phyloP scores from a whole-genome alignment of 2,113 vertebrate species.

The Falco punctatus region DNA sequence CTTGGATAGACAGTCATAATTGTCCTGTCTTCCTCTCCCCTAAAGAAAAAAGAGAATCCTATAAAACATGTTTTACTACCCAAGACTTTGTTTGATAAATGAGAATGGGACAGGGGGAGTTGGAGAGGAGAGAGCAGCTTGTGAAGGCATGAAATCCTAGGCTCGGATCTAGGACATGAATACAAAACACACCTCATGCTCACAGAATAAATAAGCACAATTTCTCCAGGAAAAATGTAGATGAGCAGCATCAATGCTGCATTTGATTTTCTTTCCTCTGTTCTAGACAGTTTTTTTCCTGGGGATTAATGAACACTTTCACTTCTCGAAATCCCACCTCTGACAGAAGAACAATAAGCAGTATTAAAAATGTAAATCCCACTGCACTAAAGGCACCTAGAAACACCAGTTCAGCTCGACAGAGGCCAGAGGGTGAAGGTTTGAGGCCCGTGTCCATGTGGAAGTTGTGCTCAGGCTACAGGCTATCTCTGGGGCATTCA shows the following conservation, averaged over 20 bases:
- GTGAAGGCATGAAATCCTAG: background rate
- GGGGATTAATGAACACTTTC: background rate
- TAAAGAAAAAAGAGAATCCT: background rate
- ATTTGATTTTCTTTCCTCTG: background rate
- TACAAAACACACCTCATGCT: background rate
- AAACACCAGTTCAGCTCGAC: background rate
- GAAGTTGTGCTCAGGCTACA: background rate
- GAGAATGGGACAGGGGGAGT: background rate
- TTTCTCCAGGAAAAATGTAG: background rate
- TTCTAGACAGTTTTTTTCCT: background rate
- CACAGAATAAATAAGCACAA: background rate
- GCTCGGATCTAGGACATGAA: background rate
- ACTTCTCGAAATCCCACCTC: background rate
- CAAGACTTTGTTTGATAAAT: background rate
- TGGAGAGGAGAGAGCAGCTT: background rate
- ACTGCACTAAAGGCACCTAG: background rate
- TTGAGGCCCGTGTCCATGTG: rapidly evolving
- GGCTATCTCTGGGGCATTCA: background rate
- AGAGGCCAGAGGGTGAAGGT: background rate
- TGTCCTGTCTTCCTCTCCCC: conserved; percentile 10
- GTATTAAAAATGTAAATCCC: background rate
- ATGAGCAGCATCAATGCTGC: background rate
- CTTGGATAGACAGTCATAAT: background rate
- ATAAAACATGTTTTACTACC: conserved; percentile 11
- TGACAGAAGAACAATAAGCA: background rate